phyloP scores from a whole-genome alignment of 2,888 invertebrate genomes.

The Acholoe squamosa region DNA sequence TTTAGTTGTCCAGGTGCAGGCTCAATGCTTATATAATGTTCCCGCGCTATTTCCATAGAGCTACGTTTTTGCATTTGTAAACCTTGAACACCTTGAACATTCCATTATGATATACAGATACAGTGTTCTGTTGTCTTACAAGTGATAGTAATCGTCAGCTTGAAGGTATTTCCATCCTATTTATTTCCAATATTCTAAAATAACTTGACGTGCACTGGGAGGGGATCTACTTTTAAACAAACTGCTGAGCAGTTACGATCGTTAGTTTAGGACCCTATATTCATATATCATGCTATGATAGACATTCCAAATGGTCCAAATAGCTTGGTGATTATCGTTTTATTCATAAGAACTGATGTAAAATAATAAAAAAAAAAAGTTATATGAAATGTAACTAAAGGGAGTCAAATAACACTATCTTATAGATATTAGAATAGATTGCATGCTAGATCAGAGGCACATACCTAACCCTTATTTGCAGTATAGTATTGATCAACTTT shows the following conservation, averaged over 20 bases:
- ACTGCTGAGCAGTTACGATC: slow-evolving; percentile 15
- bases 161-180: not conserved
- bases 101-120: not conserved
- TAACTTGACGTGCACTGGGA: not conserved
- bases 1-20: not conserved
- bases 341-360: not conserved
- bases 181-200: not conserved
- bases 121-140: not conserved
- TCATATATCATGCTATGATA: not conserved
- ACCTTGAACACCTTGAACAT: not conserved
- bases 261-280: not conserved
- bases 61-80: not conserved
- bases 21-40: slow-evolving; percentile 8
- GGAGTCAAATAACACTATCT: not conserved
- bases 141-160: not conserved
- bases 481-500: not conserved
- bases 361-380: not conserved
- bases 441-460: not conserved
- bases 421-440: not conserved
- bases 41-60: not conserved
- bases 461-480: not conserved
- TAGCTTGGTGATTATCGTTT: not conserved
- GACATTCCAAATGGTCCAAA: not conserved
- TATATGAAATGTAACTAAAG: not conserved
- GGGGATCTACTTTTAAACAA: not conserved